phyloP scores from a whole-genome alignment of 1,140 invertebrate genomes.

The Drosophila trapezifrons region DNA sequence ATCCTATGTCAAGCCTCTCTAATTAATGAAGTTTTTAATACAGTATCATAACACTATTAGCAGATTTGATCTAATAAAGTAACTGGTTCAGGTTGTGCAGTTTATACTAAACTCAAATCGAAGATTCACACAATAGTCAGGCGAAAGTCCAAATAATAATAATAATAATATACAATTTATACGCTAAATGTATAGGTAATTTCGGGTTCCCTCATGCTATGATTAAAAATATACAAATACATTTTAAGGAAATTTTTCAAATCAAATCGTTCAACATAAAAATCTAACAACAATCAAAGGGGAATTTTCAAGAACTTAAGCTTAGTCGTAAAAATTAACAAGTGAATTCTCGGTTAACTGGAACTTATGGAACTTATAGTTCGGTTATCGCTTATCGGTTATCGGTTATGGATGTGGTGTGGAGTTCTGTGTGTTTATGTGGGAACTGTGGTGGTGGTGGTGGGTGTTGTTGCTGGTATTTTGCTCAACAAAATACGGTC shows the following conservation, averaged over 20 bases:
- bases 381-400: conserved; percentile 22
- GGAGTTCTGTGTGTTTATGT: conserved; percentile 52
- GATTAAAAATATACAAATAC: conserved; percentile 21
- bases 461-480: conserved; percentile 55
- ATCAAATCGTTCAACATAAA: conserved; percentile 43
- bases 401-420: conserved; percentile 37
- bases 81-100: conserved; percentile 44
- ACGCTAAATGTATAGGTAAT: conserved; percentile 15
- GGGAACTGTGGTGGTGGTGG: conserved; percentile 34
- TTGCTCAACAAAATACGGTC: conserved; percentile 60
- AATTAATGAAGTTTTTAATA: too few relatives aligned
- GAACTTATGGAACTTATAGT: conserved; percentile 34
- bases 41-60: too few relatives aligned
- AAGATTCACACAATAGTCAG: neutral
- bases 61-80: conserved; percentile 71
- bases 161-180: conserved; percentile 15
- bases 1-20: too few relatives aligned
- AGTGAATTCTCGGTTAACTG: conserved; percentile 36
- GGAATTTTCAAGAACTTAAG: conserved; percentile 8
- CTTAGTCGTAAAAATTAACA: conserved; percentile 52
- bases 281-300: conserved; percentile 71
- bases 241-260: conserved; percentile 5
- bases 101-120: conserved; percentile 7
- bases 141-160: conserved; percentile 14
- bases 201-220: conserved; percentile 4